These are phyloP conservation scores for Osmoderma eremita DNA, from an alignment of 2,888 invertebrate species.

Conservation along the genomic window DNA sequence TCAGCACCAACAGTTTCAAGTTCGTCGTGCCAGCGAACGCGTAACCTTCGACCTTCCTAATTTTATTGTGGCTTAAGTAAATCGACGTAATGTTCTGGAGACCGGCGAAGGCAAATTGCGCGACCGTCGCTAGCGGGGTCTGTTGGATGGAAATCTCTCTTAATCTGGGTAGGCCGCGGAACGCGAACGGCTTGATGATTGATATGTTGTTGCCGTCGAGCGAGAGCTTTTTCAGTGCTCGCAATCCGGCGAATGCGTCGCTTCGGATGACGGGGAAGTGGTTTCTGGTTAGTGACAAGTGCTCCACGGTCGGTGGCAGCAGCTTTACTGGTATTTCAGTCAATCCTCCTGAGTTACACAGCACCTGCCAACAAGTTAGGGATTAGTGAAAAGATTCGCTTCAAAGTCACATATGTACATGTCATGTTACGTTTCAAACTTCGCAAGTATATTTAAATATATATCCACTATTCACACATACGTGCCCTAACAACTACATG, in stretches of 20 bases:
- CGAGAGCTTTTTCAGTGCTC: slow-evolving; percentile 82
- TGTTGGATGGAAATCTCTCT: slow-evolving; percentile 86
- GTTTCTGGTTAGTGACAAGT: slow-evolving; percentile 86
- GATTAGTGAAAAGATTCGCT: slow-evolving; percentile 43
- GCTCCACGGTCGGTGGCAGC: slow-evolving; percentile 82
- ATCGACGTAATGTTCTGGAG: slow-evolving; percentile 80
- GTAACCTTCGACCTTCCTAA: slow-evolving; percentile 71
- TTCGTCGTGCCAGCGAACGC: slow-evolving; percentile 90
- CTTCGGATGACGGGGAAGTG: slow-evolving; percentile 82
- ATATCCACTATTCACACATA: neutral
- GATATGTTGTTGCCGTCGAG: slow-evolving; percentile 90
- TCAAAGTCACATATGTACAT: slow-evolving; percentile 22
- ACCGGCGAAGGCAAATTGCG: slow-evolving; percentile 86
- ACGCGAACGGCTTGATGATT: slow-evolving; percentile 84
- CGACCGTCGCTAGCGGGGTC: slow-evolving; percentile 82
- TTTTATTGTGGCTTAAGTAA: slow-evolving; percentile 70
- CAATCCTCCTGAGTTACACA: slow-evolving; percentile 87
- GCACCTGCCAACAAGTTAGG: slow-evolving; percentile 71
- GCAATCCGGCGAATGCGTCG: slow-evolving; percentile 84
- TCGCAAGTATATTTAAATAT: slow-evolving; percentile 4
- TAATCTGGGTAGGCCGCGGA: slow-evolving; percentile 82
- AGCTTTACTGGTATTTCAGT: slow-evolving; percentile 80
- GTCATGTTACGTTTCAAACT: slow-evolving; percentile 27
- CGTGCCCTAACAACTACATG: neutral
- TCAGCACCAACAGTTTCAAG: slow-evolving; percentile 82